A percentile compares a stretch with the other conserved stretches of the same genome.
Conservation (phyloP, 2,113 vertebrate species). For the Meles meles region DNA sequence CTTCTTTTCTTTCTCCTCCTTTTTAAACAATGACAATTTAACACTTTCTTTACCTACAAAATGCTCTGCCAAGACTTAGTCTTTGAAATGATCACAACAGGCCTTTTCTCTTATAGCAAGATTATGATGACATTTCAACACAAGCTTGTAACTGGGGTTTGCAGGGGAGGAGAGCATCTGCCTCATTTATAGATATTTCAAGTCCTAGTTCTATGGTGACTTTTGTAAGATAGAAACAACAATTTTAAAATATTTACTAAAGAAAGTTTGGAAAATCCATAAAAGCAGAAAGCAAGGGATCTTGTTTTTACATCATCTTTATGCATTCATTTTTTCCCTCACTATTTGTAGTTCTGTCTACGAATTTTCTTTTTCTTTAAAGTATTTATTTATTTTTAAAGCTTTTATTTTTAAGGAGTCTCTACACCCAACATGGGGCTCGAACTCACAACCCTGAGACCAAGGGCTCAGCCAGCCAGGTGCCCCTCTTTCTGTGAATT, state of each 20-base stretch:
- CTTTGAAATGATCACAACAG: neutral
- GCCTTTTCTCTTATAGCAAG: neutral
- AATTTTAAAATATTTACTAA: neutral
- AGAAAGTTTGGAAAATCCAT: neutral
- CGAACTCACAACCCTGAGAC: neutral
- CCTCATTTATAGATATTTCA: conserved; percentile 1
- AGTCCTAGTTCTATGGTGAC: neutral
- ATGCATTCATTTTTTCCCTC: neutral
- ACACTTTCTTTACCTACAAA: neutral
- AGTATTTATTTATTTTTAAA: neutral
- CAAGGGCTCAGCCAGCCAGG: neutral
- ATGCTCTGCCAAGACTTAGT: neutral
- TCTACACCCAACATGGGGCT: neutral
- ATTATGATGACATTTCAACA: neutral
- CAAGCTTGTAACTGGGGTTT: neutral
- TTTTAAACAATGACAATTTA: neutral
- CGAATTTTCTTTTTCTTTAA: neutral
- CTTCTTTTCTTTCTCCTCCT: neutral
- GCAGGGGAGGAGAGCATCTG: neutral
- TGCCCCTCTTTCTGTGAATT: neutral
- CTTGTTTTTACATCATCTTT: neutral
- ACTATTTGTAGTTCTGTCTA: conserved; percentile 18
- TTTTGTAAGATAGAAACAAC: conserved; percentile 14
- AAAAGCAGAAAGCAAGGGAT: neutral
- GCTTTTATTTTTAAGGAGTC: neutral